phyloP scores from a whole-genome alignment of 1,140 invertebrate species.

The Amyelois transitella region DNA sequence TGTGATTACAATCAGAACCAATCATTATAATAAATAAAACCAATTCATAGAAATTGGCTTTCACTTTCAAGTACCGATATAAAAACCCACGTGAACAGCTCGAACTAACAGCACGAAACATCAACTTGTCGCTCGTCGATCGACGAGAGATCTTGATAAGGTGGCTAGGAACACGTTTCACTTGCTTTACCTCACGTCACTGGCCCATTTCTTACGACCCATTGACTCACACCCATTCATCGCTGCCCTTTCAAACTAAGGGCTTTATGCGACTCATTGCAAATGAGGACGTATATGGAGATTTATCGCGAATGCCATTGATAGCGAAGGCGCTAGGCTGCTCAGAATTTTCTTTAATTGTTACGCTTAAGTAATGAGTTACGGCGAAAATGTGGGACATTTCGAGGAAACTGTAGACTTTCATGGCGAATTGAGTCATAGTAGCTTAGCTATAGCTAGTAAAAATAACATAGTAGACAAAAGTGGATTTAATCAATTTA shows the following conservation, averaged over 20 bases:
- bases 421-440: no score
- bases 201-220: slow-evolving; percentile 66
- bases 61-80: neutral
- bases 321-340: neutral
- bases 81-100: neutral
- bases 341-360: neutral
- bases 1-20: no score
- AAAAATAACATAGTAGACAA: no score
- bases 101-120: neutral
- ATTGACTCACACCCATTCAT: slow-evolving; percentile 65
- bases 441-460: no score
- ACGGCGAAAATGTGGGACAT: neutral
- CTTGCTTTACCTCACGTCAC: slow-evolving; percentile 39
- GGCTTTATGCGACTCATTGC: slow-evolving; percentile 39
- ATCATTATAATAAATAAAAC: no score
- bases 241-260: slow-evolving; percentile 56
- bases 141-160: slow-evolving; percentile 12
- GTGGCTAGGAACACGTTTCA: slow-evolving; percentile 32
- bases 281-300: slow-evolving; percentile 42
- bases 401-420: neutral
- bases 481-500: no score
- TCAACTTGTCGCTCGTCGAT: neutral
- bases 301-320: slow-evolving; percentile 26
- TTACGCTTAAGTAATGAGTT: neutral
- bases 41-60: neutral